Evolutionary conservation across 2,797 vertebrate genomes (phyloP), one percentile per base, ranked within the genome.

Genomic region (Diceros bicornis): DNA sequence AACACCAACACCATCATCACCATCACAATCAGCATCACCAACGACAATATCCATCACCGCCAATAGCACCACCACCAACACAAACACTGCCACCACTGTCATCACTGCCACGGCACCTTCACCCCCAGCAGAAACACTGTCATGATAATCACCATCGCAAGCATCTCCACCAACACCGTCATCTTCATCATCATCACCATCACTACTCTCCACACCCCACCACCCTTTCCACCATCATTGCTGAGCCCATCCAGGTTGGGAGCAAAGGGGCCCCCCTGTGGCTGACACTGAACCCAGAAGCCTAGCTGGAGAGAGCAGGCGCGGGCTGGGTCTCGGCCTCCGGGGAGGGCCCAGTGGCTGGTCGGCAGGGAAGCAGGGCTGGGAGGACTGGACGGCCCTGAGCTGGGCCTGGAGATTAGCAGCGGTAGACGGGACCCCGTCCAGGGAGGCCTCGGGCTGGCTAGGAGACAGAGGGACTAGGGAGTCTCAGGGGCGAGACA

Each of bases 21-120:
- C 3, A 55, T 0, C 9, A 37, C 4, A 17, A 85, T 0, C 18
- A 25, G 0, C 9, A 74, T 0, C 20, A 25, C 0, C 6, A 68
- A 0, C 18, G 27, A 0, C 14, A 37, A 0, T 20, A 74, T 41
- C 6, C 13, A 59, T 1, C 37, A 47, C 0, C 3, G 79, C 0
- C 27, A n/a, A 2, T 13, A 44, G 4, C 4, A 69, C 1, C 8
- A 34, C 11, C 52, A 23, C 1, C 41, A 72, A 0, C 47, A 34
- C 0, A 0, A 52, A 0, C 10, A 44, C 1, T 4, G 11, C 18
- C 44, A 89, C 4, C 41, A 1, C 3, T 12, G n/a, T 0, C 47
- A 25, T 6, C 25, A 34, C 3, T 4, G n/a, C 0, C 34, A 25
- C 29, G 17, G 7, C 23, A 20, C 6, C 20, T 27, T 0, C 12